Evolutionary conservation across 1,140 invertebrate species (phyloP).

Genomic region (Paramacrobiotus metropolitanus): DNA sequence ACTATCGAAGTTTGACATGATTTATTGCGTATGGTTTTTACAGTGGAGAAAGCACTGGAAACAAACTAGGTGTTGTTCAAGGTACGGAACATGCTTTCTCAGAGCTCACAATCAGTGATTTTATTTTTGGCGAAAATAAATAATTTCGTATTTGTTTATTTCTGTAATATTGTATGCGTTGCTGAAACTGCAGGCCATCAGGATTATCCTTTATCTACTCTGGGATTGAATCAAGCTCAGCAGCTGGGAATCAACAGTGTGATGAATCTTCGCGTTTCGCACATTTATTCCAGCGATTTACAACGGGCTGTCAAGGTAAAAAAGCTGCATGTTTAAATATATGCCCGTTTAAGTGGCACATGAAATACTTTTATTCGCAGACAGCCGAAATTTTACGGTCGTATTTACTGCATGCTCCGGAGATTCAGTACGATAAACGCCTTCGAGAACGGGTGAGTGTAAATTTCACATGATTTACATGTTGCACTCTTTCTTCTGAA

Average conservation of each 20-base stretch:
- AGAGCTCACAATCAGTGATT: too few relatives aligned
- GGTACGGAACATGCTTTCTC: too few relatives aligned
- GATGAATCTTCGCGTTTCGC: not conserved
- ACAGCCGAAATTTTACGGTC: not conserved
- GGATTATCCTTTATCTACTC: constrained; percentile 1
- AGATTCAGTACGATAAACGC: not conserved
- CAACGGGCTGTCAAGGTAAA: not conserved
- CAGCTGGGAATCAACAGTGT: not conserved
- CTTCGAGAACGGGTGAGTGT: not conserved
- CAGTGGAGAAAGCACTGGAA: not conserved
- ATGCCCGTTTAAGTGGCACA: too few relatives aligned
- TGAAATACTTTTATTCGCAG: not conserved
- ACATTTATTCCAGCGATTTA: not conserved
- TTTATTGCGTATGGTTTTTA: too few relatives aligned
- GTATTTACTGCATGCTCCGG: not conserved
- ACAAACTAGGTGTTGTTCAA: constrained; percentile 1
- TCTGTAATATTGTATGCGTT: not conserved
- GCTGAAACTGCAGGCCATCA: not conserved
- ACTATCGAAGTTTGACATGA: too few relatives aligned
- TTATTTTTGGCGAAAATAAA: not conserved
- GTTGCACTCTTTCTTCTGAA: not conserved
- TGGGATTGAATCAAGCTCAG: not conserved
- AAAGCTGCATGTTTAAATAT: too few relatives aligned
- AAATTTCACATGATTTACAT: too few relatives aligned
- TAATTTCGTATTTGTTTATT: not conserved